Conservation (phyloP, 2,113 vertebrate genomes). For the Saccopteryx bilineata region DNA sequence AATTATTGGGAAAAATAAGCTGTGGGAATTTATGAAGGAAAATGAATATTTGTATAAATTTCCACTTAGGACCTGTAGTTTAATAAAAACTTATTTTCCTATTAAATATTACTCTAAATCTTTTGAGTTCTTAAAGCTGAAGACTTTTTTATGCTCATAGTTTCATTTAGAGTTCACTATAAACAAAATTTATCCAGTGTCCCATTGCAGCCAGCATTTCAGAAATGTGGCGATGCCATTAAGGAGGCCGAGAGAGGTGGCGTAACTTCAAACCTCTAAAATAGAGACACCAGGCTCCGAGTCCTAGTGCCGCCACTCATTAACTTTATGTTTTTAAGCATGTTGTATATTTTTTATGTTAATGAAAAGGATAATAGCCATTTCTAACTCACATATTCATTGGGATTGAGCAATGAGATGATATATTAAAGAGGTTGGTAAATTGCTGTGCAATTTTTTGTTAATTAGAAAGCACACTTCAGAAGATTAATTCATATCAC, state of each 20-base stretch:
- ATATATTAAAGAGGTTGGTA: not conserved
- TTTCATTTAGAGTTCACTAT: constrained; percentile 2
- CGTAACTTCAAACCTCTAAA: not conserved
- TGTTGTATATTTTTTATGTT: not conserved
- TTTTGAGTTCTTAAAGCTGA: constrained; percentile 11
- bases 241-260: not conserved
- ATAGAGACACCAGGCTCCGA: not conserved
- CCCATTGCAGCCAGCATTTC: not conserved
- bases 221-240: not conserved
- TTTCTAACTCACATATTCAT: not conserved
- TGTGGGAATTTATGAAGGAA: constrained; percentile 23
- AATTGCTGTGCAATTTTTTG: not conserved
- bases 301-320: not conserved
- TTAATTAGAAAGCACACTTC: constrained; percentile 29
- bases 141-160: not conserved
- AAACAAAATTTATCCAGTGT: not conserved
- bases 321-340: not conserved
- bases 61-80: not conserved
- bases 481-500: constrained; percentile 38
- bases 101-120: not conserved
- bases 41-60: not conserved
- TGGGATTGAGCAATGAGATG: constrained; percentile 29
- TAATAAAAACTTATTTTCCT: constrained; percentile 10
- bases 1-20: not conserved
- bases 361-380: not conserved